A percentile compares a stretch with the other conserved stretches of the same genome.
phyloP scores from a whole-genome alignment of 2,797 vertebrate species.

The Taeniopygia guttata region DNA sequence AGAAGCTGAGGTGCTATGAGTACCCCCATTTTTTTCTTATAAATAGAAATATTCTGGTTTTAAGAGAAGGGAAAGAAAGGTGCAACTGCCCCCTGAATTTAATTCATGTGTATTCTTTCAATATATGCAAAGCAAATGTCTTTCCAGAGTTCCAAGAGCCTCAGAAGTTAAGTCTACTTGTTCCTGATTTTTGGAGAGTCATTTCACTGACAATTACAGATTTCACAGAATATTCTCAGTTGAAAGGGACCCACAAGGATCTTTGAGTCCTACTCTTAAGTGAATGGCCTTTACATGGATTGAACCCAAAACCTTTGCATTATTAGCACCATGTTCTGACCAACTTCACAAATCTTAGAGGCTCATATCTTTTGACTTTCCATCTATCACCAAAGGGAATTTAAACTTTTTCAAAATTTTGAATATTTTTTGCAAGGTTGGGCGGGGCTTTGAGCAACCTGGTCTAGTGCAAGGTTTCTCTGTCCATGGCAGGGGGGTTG shows the following conservation, averaged over 20 bases:
- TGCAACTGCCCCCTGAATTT: not conserved
- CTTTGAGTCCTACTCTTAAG: not conserved
- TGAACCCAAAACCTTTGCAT: not conserved
- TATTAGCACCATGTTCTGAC: not conserved
- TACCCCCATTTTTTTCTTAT: not conserved
- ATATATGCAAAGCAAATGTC: not conserved
- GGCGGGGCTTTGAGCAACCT: not conserved
- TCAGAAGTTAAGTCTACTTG: not conserved
- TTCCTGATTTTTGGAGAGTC: not conserved
- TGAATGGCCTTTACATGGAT: not conserved
- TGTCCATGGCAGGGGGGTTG: not conserved
- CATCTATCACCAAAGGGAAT: not conserved
- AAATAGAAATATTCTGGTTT: not conserved
- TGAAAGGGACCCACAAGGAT: not conserved
- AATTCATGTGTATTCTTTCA: not conserved
- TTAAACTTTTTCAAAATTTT: not conserved
- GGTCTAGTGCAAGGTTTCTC: not conserved
- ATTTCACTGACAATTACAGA: not conserved
- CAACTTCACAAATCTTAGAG: not conserved
- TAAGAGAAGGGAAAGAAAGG: not conserved
- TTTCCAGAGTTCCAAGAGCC: not conserved
- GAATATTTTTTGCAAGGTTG: not conserved
- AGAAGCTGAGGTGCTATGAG: not conserved
- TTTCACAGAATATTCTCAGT: not conserved
- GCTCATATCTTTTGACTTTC: not conserved